A percentile compares a stretch with the other conserved stretches of the same genome.
phyloP scores from a whole-genome alignment of 2,888 invertebrate genomes.

The Noctua janthe region DNA sequence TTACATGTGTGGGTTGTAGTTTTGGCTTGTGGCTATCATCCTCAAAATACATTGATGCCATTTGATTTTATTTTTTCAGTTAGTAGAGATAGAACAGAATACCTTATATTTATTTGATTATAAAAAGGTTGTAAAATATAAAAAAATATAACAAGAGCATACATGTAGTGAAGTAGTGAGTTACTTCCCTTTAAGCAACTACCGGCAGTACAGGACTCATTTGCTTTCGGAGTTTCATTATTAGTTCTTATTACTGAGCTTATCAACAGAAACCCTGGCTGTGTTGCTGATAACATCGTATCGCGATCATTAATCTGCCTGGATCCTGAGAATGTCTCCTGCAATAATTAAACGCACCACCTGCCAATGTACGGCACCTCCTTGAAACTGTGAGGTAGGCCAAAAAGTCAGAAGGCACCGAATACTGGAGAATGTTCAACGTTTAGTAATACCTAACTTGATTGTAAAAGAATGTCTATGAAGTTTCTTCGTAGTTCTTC shows the following conservation, averaged over 20 bases:
- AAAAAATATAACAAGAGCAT: no score
- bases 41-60: neutral
- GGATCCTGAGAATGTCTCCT: constrained; percentile 40
- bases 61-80: neutral
- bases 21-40: neutral
- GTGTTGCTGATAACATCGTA: constrained; percentile 34
- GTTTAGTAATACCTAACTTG: neutral
- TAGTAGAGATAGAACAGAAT: no score
- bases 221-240: constrained; percentile 20
- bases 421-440: neutral
- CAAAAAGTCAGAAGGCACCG: neutral
- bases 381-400: neutral
- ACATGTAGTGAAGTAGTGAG: no score
- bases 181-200: neutral
- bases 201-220: neutral
- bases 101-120: no score
- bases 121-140: no score
- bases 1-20: neutral
- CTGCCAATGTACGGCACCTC: constrained; percentile 37
- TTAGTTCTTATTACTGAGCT: constrained; percentile 21
- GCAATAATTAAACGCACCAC: constrained; percentile 45
- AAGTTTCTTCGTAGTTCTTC: neutral
- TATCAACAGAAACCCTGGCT: constrained; percentile 28
- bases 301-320: constrained; percentile 49
- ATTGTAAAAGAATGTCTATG: neutral